A percentile compares a stretch with the other conserved stretches of the same genome.
Conservation (phyloP, 2,888 invertebrate genomes). For the Nomada goodeniana region DNA sequence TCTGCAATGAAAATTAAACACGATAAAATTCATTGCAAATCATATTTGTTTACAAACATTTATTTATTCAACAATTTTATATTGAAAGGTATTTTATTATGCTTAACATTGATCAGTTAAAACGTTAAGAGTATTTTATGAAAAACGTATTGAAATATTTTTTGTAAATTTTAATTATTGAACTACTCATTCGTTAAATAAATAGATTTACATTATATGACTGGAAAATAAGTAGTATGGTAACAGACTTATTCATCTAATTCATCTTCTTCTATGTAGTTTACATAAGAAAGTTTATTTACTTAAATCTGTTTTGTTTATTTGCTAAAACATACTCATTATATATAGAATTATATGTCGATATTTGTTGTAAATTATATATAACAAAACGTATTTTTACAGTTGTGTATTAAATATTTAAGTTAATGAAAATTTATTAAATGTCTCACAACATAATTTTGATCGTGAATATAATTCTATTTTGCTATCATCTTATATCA, state of each 20-base stretch:
- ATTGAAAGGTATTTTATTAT: not conserved
- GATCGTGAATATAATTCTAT: not conserved
- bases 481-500: not conserved
- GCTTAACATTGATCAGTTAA: too few relatives aligned
- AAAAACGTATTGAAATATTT: not conserved
- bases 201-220: conserved; percentile 1
- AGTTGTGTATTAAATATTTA: conserved; percentile 1
- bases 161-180: not conserved
- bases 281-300: too few relatives aligned
- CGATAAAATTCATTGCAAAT: not conserved
- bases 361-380: too few relatives aligned
- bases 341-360: too few relatives aligned
- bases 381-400: too few relatives aligned
- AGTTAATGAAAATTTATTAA: not conserved
- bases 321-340: too few relatives aligned
- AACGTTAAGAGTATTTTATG: too few relatives aligned
- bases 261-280: too few relatives aligned
- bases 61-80: conserved; percentile 26
- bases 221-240: not conserved
- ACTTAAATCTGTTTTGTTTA: too few relatives aligned
- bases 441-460: not conserved
- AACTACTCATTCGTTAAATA: conserved; percentile 3
- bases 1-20: too few relatives aligned
- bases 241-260: not conserved
- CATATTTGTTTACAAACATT: conserved; percentile 21